Base-by-base conservation (phyloP, 2,888 invertebrate genomes). In the Phytoseiulus persimilis region DNA sequence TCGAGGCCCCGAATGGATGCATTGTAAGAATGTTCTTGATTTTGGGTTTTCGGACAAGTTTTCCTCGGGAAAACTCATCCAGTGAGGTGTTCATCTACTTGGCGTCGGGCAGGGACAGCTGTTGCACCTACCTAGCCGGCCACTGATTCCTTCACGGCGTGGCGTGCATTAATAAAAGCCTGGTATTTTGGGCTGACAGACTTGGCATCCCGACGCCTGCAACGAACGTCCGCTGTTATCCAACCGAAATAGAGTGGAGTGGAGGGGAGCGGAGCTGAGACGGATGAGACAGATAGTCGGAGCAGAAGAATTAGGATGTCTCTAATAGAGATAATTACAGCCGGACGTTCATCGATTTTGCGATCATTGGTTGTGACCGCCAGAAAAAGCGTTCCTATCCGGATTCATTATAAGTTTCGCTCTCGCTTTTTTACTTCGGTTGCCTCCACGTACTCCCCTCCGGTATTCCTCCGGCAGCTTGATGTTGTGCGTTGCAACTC, bases 311-410 rank as follows among this genome's bases (percentile, higher is more conserved):
- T 14, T 65, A 65, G 65, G 18, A 65, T 14, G 9, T 65, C 14
- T 65, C 65, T 65, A 65, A 65, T 65, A 65, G 65, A 65, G 65
- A 65, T 65, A 65, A 65, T 65, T 65, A 65, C 65, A 65, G 65
- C 65, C 18, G 65, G 65, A 65, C 65, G 65, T 65, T 23, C 65
- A 65, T 65, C 65, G 65, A 65, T 65, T 65, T 65, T 3, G 9
- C 65, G 65, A 65, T 65, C 65, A 65, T 65, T 65, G 65, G 23
- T 18, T 23, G 65, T 14, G 9, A 23, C 65, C 5, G 39, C 39
- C 39, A 9, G 39, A 39, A 39, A 14, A 65, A 28, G 18, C 14
- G 65, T 14, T 65, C 65, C 65, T 2, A 65, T 65, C 65, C 65
- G 65, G 65, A 65, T 28, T 39, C 65, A 65, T 65, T 65, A 65